Base-by-base conservation (phyloP, 2,888 invertebrate genomes). In the Argyra leucocephala region DNA sequence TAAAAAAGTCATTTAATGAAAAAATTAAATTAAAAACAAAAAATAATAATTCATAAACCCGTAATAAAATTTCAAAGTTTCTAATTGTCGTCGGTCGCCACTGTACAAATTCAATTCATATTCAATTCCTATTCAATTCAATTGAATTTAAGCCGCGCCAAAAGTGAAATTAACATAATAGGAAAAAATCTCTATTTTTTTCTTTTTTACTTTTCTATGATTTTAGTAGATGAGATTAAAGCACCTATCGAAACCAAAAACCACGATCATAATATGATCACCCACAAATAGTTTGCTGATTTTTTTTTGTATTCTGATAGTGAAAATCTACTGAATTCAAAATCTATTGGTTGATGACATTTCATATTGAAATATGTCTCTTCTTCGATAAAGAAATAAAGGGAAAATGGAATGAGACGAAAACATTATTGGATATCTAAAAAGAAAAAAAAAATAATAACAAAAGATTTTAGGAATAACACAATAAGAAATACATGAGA, bases 241-340 rank as follows among this genome's bases (percentile, higher is more conserved):
- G n/a, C n/a, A n/a, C n/a, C n/a, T n/a, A n/a, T n/a, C n/a, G 18
- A 48, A 48, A 48, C 48, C 48, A 18, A 48, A 18, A 48, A 48
- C n/a, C n/a, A n/a, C n/a, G n/a, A n/a, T n/a, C n/a, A n/a, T n/a
- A 48, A 48, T 48, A 48, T 18, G 48, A 48, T 48, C 48, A 48
- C 48, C 48, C 48, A 48, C 48, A 48, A 48, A 48, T 18, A 5
- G 48, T 15, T 15, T 48, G 18, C 5, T 15, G 31, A 7, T 31
- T 31, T 31, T 7, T 31, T 7, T 31, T 31, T 18, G 26, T 15
- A 9, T 5, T 48, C 12, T 48, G 48, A 48, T 48, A 48, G 48
- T 48, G 48, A 48, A 48, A 48, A 48, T n/a, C n/a, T 48, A 48
- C 48, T 5, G 15, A 18, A 15, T 48, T 18, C 9, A n/a, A n/a